Base-by-base conservation (phyloP, 2,113 vertebrate species). In the Ammodytes marinus region DNA sequence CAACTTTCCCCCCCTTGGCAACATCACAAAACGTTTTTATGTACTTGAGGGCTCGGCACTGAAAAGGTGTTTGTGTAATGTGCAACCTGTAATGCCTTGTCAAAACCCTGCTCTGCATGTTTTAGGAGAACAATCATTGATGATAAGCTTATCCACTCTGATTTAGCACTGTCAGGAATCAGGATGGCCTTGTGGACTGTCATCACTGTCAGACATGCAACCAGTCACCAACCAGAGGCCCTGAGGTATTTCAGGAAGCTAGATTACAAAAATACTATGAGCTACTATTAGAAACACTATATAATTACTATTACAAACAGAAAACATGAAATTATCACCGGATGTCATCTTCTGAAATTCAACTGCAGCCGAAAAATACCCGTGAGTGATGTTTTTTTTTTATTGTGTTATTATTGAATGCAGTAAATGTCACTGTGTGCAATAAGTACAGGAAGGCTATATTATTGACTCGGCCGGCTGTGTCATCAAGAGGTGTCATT, bases 141-240 rank as follows among this genome's bases (percentile, higher is more conserved):
- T 80, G 69, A 72, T 83, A 65, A 83, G 67, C 58, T 72, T 82
- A 79, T 82, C 71, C n/a, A 8, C 67, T 69, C 50, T 57, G 52
- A 72, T 67, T 74, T 27, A 68, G 27, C 65, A 55, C 35, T 64
- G 65, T 71, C 45, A 59, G 66, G 80, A 63, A 60, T 71, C 45
- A 64, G 66, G 80, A 63, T 10, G 59, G 39, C 35, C 54, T 64
- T 4, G 39, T 40, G 39, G 60, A 70, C 53, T 69, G 43, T 40
- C 59, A 52, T 69, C 79, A 27, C 19, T 15, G 39, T 59, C 55
- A 53, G 37, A 77, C 2, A 13, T 8, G 17, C 49, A 49, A 37
- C 2, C 58, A 37, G 35, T 43, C 65, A 69, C 57, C 63, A 52
- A 69, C 57, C 63, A 52, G 64, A 73, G 19, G 46, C 40, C 42